These are phyloP conservation scores for Oscheius sp. DNA, from an alignment of 2,888 invertebrate species.

Conservation along the genomic window DNA sequence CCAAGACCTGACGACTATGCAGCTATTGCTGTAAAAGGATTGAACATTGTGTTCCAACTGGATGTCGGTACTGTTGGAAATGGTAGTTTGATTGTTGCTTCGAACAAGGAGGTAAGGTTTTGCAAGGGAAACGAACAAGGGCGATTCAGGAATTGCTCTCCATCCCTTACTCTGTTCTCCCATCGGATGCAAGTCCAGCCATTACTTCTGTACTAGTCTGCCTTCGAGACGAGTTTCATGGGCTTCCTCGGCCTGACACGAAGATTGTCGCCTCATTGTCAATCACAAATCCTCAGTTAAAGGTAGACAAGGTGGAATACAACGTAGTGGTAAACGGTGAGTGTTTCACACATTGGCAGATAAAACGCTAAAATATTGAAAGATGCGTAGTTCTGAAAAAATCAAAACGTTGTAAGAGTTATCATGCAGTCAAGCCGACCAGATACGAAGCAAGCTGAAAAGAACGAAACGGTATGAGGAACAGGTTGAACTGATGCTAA, in stretches of 20 bases:
- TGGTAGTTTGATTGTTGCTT: slow-evolving; percentile 5
- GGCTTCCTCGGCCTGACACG: neutral
- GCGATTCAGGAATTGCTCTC: neutral
- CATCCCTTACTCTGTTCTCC: slow-evolving; percentile 2
- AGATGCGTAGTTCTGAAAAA: no score
- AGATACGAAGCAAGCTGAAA: no score
- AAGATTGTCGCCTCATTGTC: slow-evolving; percentile 21
- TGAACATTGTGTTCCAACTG: slow-evolving; percentile 4
- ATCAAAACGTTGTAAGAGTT: no score
- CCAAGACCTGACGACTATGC: slow-evolving; percentile 9
- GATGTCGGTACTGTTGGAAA: slow-evolving; percentile 14
- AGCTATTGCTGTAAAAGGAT: neutral
- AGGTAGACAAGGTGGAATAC: slow-evolving; percentile 4
- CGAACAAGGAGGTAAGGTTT: slow-evolving; percentile 11
- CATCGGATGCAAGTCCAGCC: neutral
- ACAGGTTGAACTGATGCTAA: no score
- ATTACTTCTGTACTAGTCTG: slow-evolving; percentile 1
- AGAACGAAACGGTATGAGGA: no score
- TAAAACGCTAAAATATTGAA: no score
- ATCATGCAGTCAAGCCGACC: no score
- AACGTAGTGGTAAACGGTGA: slow-evolving; percentile 30
- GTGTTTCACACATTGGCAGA: neutral
- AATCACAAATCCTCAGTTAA: slow-evolving; percentile 24
- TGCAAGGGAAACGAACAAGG: neutral
- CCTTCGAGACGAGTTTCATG: slow-evolving; percentile 24